Evolutionary conservation across 2,797 vertebrate species (phyloP).

Genomic region (Lutjanus campechanus): DNA sequence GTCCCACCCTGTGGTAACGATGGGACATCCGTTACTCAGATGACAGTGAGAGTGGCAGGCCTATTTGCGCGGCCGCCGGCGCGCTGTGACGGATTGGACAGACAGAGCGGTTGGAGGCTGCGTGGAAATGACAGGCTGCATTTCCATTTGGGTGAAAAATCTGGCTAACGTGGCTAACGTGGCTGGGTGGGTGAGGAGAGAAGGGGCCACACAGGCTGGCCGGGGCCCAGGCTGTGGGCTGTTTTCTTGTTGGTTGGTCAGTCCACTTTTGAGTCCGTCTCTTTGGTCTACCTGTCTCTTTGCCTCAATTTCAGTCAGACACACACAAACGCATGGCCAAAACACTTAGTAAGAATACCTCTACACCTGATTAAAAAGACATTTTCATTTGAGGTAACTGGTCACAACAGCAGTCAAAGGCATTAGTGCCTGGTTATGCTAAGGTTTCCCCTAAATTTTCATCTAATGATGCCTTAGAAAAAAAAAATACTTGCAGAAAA

Average conservation of each 20-base stretch:
- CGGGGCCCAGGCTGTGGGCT: conserved; percentile 28
- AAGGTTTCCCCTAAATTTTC: no score
- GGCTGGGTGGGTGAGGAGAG: conserved; percentile 59
- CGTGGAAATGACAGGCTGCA: conserved; percentile 85
- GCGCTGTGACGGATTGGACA: conserved; percentile 86
- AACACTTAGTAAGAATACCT: neutral
- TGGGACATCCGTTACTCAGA: conserved; percentile 86
- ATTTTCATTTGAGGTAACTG: neutral
- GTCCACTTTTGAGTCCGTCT: conserved; percentile 29
- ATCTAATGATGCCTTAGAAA: no score
- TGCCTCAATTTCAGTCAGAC: conserved; percentile 1
- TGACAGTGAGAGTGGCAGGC: conserved; percentile 89
- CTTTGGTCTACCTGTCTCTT: conserved; percentile 10
- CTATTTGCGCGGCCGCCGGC: conserved; percentile 85
- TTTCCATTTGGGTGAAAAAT: conserved; percentile 90
- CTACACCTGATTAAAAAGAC: neutral
- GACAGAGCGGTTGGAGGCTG: conserved; percentile 84
- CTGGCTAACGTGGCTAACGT: conserved; percentile 81
- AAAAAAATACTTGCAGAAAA: no score
- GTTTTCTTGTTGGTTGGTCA: conserved; percentile 50
- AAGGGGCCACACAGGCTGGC: conserved; percentile 45
- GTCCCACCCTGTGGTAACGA: conserved; percentile 79
- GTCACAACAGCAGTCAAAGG: neutral
- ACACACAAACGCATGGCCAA: neutral
- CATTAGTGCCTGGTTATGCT: neutral